phyloP scores from a whole-genome alignment of 2,888 invertebrate species.

The Harpagoxenus sublaevis region DNA sequence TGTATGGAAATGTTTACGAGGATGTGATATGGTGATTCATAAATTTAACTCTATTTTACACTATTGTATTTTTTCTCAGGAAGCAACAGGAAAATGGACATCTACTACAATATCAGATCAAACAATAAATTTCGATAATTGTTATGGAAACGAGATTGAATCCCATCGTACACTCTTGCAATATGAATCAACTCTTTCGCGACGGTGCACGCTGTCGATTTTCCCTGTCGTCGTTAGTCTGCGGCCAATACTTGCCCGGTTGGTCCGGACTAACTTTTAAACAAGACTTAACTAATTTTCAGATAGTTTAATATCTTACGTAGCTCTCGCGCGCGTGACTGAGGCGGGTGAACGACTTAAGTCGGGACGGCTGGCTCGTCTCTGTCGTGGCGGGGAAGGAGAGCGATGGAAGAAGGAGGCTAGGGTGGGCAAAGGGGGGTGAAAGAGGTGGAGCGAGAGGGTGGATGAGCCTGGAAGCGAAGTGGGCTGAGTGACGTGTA shows the following conservation, averaged over 20 bases:
- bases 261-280: constrained; percentile 82
- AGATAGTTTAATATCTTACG: constrained; percentile 85
- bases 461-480: constrained; percentile 84
- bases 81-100: not conserved
- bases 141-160: not conserved
- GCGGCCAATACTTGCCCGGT: constrained; percentile 73
- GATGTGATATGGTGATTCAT: not conserved
- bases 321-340: constrained; percentile 75
- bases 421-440: constrained; percentile 62
- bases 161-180: not conserved
- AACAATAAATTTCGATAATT: constrained; percentile 10
- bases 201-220: constrained; percentile 63
- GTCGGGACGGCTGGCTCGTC: constrained; percentile 82
- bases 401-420: constrained; percentile 57
- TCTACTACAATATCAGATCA: not conserved
- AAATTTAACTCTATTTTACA: not conserved
- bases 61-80: not conserved
- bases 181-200: constrained; percentile 21
- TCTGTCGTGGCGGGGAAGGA: constrained; percentile 70
- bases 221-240: constrained; percentile 56
- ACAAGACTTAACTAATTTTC: constrained; percentile 85
- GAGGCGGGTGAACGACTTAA: constrained; percentile 83
- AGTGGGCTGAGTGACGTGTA: constrained; percentile 85
- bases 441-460: constrained; percentile 63
- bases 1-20: not conserved